Evolutionary conservation across 2,888 invertebrate species (phyloP).

Genomic region (Notodonta ziczac): DNA sequence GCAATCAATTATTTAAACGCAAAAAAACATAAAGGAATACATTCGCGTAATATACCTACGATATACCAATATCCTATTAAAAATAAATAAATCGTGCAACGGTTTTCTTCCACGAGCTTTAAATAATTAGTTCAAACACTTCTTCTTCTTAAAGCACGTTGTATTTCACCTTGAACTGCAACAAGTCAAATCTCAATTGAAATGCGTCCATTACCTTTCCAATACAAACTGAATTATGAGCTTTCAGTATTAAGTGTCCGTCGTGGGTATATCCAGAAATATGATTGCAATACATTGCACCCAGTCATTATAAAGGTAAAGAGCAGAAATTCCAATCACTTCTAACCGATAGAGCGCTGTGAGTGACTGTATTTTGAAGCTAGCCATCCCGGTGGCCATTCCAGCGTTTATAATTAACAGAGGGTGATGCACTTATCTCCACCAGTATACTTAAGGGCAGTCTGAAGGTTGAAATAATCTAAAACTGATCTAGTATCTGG

Average conservation of each 20-base stretch:
- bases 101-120: too few relatives aligned
- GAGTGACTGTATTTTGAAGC: not conserved
- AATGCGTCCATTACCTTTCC: constrained; percentile 1
- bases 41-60: too few relatives aligned
- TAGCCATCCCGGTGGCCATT: not conserved
- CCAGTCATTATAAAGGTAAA: not conserved
- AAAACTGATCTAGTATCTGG: too few relatives aligned
- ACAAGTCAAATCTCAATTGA: constrained; percentile 1
- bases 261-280: constrained; percentile 1
- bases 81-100: too few relatives aligned
- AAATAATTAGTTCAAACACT: not conserved
- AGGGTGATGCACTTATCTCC: too few relatives aligned
- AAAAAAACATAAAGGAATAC: too few relatives aligned
- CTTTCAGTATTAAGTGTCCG: constrained; percentile 4
- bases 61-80: too few relatives aligned
- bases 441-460: too few relatives aligned
- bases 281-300: constrained; percentile 1
- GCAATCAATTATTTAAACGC: too few relatives aligned
- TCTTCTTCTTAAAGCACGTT: not conserved
- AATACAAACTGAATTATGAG: constrained; percentile 5
- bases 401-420: too few relatives aligned
- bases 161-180: constrained; percentile 4
- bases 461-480: too few relatives aligned
- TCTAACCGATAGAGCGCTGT: not conserved
- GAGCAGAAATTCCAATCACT: not conserved